Evolutionary conservation across 2,888 invertebrate genomes (phyloP), one percentile per base, ranked within the genome.

Genomic region (Campoplex nolae): DNA sequence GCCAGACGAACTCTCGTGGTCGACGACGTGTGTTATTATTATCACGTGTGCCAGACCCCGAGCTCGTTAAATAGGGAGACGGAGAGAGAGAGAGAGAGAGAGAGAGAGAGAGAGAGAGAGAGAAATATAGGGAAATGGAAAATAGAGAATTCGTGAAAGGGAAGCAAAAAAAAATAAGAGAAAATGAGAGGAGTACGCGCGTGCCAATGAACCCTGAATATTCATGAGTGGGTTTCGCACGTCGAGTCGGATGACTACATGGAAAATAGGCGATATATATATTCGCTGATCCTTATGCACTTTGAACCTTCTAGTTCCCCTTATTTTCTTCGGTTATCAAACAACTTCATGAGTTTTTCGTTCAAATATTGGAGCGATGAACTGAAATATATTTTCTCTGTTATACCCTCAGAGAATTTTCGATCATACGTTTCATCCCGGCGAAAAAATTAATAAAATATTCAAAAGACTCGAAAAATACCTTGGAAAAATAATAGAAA

Each of bases 141-240:
- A 56, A 80, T 78, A 75, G 71, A 67, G 68, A 62, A 71, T 58
- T 23, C 56, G 45, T 54, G n/a, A 54, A 54, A 23, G 28, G 23
- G 51, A 28, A 18, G 58, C 78, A 65, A 80, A n/a, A 70, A 82
- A 70, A 77, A 56, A 32, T 0, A 71, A 68, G 16, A 45, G 54
- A 51, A 58, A 38, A 62, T 51, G 8, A 45, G 73, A 58, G 13
- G 83, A 83, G 86, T 67, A 45, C 65, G 77, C 81, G 78, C 81
- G 88, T 88, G 86, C 84, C 88, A 88, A 86, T 80, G 86, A 86
- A 88, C 86, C 67, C 83, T 81, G 86, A 88, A 88, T 88, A 86
- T 83, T 83, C 83, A 86, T 83, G 80, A 80, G 68, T 74, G 48
- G 28, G 23, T 81, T 73, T 54, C 56, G 28, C 82, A 56, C 56